These are phyloP conservation scores for Trichoplax adhaerens DNA, from an alignment of 37 sponge, comb jelly and placozoan species.

Conservation along the genomic window DNA sequence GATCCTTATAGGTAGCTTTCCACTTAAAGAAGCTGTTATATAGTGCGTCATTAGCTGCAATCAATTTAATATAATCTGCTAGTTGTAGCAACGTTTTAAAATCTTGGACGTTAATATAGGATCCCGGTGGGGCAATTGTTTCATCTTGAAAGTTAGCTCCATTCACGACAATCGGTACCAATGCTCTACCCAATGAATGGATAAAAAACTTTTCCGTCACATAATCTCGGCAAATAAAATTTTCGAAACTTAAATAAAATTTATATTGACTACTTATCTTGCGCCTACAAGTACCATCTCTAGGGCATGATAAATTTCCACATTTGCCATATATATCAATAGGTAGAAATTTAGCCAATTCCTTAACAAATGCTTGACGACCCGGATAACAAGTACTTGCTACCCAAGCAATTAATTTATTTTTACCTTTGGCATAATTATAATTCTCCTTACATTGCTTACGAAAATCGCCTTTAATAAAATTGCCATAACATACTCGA, in stretches of 20 bases:
- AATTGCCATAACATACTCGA: too few relatives aligned
- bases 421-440: too few relatives aligned
- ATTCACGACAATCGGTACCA: conserved; percentile 2
- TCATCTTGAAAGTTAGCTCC: conserved; percentile 1
- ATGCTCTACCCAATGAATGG: neutral
- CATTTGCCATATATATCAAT: too few relatives aligned
- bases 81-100: neutral
- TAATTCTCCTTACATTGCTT: too few relatives aligned
- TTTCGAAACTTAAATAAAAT: neutral
- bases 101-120: neutral
- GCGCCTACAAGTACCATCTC: too few relatives aligned
- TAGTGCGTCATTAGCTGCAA: neutral
- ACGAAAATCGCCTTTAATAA: too few relatives aligned
- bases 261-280: neutral
- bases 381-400: too few relatives aligned
- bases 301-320: too few relatives aligned
- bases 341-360: too few relatives aligned
- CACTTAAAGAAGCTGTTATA: conserved; percentile 1
- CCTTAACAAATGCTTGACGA: too few relatives aligned
- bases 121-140: neutral
- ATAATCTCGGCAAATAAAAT: neutral
- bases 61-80: neutral
- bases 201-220: neutral
- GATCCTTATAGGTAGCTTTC: neutral
- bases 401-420: too few relatives aligned